Evolutionary conservation across 2,888 invertebrate genomes (phyloP).

Genomic region (Amiota mariae): DNA sequence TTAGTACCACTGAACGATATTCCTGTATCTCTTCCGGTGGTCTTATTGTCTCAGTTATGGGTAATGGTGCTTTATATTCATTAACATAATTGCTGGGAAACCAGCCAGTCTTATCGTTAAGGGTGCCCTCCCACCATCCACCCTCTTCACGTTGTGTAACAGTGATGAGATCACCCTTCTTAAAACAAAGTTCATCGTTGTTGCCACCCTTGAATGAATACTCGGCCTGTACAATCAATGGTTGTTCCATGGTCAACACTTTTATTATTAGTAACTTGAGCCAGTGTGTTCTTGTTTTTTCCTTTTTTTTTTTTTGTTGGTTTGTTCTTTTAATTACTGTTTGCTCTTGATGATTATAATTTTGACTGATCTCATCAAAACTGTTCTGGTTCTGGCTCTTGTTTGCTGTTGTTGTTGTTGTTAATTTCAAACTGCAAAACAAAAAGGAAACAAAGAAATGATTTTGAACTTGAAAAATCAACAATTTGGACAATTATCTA

Average conservation of each 20-base stretch:
- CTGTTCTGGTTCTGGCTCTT: constrained; percentile 31
- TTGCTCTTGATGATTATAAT: constrained; percentile 39
- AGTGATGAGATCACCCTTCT: constrained; percentile 96
- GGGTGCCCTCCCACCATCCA: constrained; percentile 99
- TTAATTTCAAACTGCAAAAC: constrained; percentile 47
- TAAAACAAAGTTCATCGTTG: constrained; percentile 97
- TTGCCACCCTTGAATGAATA: constrained; percentile 96
- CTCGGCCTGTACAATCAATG: constrained; percentile 87
- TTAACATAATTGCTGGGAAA: constrained; percentile 98
- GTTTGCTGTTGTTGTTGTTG: constrained; percentile 16
- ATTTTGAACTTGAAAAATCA: constrained; percentile 63
- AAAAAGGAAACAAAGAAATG: constrained; percentile 29
- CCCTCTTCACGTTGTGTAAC: constrained; percentile 97
- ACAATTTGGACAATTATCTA: constrained; percentile 2
- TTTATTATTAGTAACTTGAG: neutral
- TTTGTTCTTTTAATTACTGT: neutral
- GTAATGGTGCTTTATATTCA: constrained; percentile 80
- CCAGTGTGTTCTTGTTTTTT: neutral
- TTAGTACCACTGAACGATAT: constrained; percentile 88
- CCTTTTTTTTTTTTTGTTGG: too few species aligned
- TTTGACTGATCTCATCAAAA: constrained; percentile 43
- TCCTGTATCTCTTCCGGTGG: constrained; percentile 83
- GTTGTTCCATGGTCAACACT: constrained; percentile 67
- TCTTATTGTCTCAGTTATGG: constrained; percentile 79
- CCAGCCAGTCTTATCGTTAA: constrained; percentile 97